Base-by-base conservation (phyloP, 2,797 vertebrate species). In the Schizopygopsis pylzovi region DNA sequence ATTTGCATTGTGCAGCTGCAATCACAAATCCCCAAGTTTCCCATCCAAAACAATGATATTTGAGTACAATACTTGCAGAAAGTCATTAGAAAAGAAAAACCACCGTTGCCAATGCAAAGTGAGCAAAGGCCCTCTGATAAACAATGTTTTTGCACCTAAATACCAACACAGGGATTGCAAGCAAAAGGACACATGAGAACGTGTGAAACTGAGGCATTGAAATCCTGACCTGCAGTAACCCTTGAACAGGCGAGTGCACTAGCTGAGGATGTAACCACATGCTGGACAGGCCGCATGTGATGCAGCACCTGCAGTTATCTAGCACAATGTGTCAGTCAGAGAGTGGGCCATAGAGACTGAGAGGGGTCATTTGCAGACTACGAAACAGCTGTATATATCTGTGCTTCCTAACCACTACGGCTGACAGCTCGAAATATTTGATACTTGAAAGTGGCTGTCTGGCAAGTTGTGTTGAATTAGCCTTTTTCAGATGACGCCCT, bases 381-480 rank as follows among this genome's bases (percentile, higher is more conserved):
- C 90, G 92, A 91, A 93, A 92, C 92, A 92, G 92, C 92, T 91
- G 92, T 94, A 94, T 94, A 93, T 93, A 93, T 93, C 93, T 91
- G 87, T 88, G 91, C 94, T 93, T 94, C 92, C 86, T 91, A 89
- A 90, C 89, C 81, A 75, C 88, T 88, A 85, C 87, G 73, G 45
- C 82, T 94, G 92, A 94, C 93, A 93, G 92, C 89, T 91, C 92
- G 81, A 93, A 93, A 93, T 92, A 89, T 92, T 91, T 89, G 54
- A 87, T 90, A 91, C 92, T 93, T 92, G 39, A 92, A 91, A 86
- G 89, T 87, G 89, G 88, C 91, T 90, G 90, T 88, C 86, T 83
- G 86, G 84, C 86, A 91, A 88, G 91, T 89, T 90, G 89, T 90
- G 90, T 82, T 86, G 88, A 67, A 87, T 91, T 91, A 88, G 84